These are phyloP conservation scores for Nematostella vectensis DNA, from an alignment of 92 coral and sea anemone species.

Conservation along the genomic window DNA sequence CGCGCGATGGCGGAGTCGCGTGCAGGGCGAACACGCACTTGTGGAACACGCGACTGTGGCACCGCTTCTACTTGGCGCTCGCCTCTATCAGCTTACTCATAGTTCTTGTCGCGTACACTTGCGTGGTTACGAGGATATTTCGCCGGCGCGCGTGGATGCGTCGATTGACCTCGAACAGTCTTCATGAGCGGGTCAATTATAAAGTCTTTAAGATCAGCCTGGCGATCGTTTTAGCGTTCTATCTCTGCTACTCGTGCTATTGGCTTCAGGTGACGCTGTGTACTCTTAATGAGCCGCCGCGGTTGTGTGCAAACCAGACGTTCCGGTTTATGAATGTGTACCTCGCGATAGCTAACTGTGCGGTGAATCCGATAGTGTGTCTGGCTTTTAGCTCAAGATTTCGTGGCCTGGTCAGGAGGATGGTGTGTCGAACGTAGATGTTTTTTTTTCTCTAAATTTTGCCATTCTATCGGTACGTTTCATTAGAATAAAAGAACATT, in stretches of 20 bases:
- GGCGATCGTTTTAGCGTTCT: constrained; percentile 12
- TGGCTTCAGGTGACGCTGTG: constrained; percentile 13
- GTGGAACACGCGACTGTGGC: constrained; percentile 23
- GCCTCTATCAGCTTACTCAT: constrained; percentile 7
- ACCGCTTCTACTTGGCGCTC: constrained; percentile 14
- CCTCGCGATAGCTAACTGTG: constrained; percentile 18
- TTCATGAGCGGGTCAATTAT: constrained; percentile 6
- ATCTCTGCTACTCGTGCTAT: constrained; percentile 21
- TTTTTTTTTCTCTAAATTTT: not conserved
- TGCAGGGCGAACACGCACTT: constrained; percentile 14
- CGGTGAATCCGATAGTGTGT: constrained; percentile 19
- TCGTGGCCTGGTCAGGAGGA: constrained; percentile 4
- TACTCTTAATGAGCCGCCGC: not conserved
- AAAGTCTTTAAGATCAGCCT: constrained; percentile 20
- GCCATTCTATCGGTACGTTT: too few species aligned
- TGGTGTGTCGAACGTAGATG: not conserved
- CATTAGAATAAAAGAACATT: too few species aligned
- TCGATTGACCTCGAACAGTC: constrained; percentile 2
- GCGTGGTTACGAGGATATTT: constrained; percentile 5
- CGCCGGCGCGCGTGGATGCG: not conserved
- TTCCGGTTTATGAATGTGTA: constrained; percentile 12
- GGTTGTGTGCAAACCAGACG: constrained; percentile 2
- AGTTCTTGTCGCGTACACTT: constrained; percentile 7
- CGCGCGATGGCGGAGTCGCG: not conserved
- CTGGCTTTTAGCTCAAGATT: constrained; percentile 17